Percentiles rank a stretch among this genome's conserved stretches.
These are phyloP conservation scores for Nebria ingens DNA, from an alignment of 1,140 invertebrate species.

Conservation along the genomic window DNA sequence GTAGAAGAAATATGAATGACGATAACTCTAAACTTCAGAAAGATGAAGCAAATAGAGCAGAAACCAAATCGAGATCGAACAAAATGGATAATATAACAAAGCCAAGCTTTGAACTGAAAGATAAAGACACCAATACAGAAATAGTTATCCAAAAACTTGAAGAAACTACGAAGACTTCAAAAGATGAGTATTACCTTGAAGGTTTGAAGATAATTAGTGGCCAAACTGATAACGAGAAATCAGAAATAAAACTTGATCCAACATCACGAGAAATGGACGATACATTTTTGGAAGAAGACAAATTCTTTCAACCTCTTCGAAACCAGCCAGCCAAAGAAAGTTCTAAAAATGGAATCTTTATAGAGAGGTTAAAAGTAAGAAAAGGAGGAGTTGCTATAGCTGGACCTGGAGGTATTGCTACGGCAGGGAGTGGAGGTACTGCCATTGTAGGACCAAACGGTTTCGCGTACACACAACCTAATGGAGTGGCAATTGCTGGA, in stretches of 20 bases:
- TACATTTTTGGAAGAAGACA: neutral
- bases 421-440: conserved; percentile 58
- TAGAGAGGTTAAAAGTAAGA: conserved; percentile 51
- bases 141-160: neutral
- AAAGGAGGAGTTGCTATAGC: conserved; percentile 63
- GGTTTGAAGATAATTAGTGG: conserved; percentile 20
- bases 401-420: conserved; percentile 60
- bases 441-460: conserved; percentile 63
- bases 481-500: conserved; percentile 56
- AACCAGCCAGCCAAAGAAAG: conserved; percentile 28
- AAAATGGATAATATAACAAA: neutral
- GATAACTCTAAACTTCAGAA: neutral
- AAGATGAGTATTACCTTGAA: conserved; percentile 20
- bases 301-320: conserved; percentile 9
- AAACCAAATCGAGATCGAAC: neutral
- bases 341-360: conserved; percentile 44
- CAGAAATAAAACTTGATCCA: neutral
- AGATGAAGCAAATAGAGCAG: conserved; percentile 10
- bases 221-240: neutral
- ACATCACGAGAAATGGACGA: neutral
- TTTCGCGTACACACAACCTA: conserved; percentile 55
- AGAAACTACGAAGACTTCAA: neutral
- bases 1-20: conserved; percentile 34
- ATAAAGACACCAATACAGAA: conserved; percentile 7
- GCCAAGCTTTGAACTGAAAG: conserved; percentile 1